Base-by-base conservation (phyloP, 35 echinoderm and acorn worm species). In the Holothuria glaberrima region DNA sequence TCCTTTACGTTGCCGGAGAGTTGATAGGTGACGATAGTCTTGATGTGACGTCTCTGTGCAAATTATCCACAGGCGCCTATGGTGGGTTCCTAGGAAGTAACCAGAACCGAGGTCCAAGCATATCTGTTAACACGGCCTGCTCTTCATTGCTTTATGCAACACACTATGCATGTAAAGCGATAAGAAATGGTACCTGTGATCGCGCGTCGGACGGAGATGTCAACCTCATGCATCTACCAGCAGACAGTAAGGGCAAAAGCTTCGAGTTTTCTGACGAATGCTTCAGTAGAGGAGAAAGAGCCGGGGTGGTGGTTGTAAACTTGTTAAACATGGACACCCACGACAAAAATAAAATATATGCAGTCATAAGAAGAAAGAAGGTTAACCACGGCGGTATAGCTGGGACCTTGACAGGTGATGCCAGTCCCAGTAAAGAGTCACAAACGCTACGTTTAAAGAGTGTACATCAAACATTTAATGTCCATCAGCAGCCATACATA, bases 271-370 rank as follows among this genome's bases (percentile, higher is more conserved):
- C 78, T 5, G 90, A 78, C 4, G 65, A 91, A 21, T 78, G 90
- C 33, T 91, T 86, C 65, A 25, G 30, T 57, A 5, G 90, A 48
- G 66, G 90, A 24, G 90, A 91, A 86, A 80, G 90, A 6, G 90
- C 81, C 29, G 90, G 90, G 17, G 81, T 86, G 4, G 48, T 91
- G 10, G 62, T 91, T 27, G 61, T 91, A 32, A 91, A 91, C 57
- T 52, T 80, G 48, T 64, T 91, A 6, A 35, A 56, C 16, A 28
- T n/a, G 20, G 90, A 78, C 3, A 17, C 72, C 3, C 48, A 57
- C 48, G 82, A 91, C 72, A 80, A 80, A 28, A 80, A 91, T 74
- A 24, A 62, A 21, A 91, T 91, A 45, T 91, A 91, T 61, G 90
- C 91, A 22, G 86, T 92, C 63, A 62, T n/a, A n/a, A n/a, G n/a